Base-by-base conservation (phyloP, 2,888 invertebrate species). In the Eristalinus aeneus region DNA sequence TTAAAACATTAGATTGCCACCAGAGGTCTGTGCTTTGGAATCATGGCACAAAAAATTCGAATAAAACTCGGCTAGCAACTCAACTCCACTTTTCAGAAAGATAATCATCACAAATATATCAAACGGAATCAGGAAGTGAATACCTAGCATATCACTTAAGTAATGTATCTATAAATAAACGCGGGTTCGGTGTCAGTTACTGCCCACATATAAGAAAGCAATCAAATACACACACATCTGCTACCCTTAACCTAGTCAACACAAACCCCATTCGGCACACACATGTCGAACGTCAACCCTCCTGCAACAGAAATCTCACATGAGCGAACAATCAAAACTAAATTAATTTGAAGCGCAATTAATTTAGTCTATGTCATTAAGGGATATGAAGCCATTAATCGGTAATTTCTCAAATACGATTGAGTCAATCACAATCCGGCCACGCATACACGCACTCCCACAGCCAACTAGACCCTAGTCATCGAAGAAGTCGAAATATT, bases 321-420 rank as follows among this genome's bases (percentile, higher is more conserved):
- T 27, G 23, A 31, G 9, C n/a, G 32, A n/a, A 31, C 22, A 63
- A 71, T 67, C 34, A 20, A 56, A 36, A 68, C 78, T 39, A 74
- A 74, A 74, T 65, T 73, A 79, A 64, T 61, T 32, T 54, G 32
- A 31, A 11, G 3, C 31, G 60, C 74, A 79, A 84, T 84, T 84
- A 79, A 84, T 79, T 67, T 71, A 3, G 46, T 54, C 61, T 22
- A 60, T 75, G 39, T 58, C 74, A 56, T 32, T 77, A 22, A 23
- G 31, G 67, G 34, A 46, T 58, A 82, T 73, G 72, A 78, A 76
- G 31, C 71, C 67, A 80, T 85, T 75, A 84, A 72, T 80, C 63
- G 71, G 75, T 79, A 36, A 75, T 63, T 72, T 72, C 36, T 54
- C 58, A 73, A 54, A 76, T 39, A 60, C 65, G 67, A 60, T 79